Evolutionary conservation across 1,140 invertebrate genomes (phyloP), one percentile per base, ranked within the genome.

Genomic region (Neodiprion lecontei): DNA sequence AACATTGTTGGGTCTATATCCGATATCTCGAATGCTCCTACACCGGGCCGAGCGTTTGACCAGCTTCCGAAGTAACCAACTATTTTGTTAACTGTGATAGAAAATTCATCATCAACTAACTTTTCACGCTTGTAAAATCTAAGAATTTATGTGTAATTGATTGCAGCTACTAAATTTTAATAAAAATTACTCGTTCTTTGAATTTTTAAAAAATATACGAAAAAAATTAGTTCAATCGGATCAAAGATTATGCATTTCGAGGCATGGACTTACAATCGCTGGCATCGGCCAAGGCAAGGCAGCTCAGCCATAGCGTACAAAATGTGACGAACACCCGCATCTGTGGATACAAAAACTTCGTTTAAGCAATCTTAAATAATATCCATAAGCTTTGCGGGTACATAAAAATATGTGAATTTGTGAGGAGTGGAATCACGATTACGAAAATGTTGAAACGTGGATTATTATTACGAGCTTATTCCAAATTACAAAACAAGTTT

Each of bases 31-130:
- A 91, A 92, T 72, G 89, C 88, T 7, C 92, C 92, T 74, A 85
- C 84, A 0, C 88, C 90, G 1, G 85, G 82, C 28, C 92, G 5
- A 71, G 93, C 93, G 1, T 90, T 87, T 1, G 92, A 83, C 93
- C 92, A 94, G 73, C 90, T 92, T 50, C 89, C 91, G 77, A 89
- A 92, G 76, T 94, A 94, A 76, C 92, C 93, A 12, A 92, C 90
- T 3, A 93, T 82, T 61, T 88, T 94, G 82, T 89, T 61, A 61
- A 14, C n/a, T 12, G 11, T 61, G 11, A 61, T 17, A 9, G 0
- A 61, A 5, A 12, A 61, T 61, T 61, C 53, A 5, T 61, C 5
- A 9, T 61, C 9, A 14, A 61, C 5, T 61, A 9, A 14, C n/a
- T 14, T 12, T 61, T 61, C 53, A 61, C 3, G 11, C n/a, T 61